Evolutionary conservation across 2,113 vertebrate species (phyloP).

Genomic region (Pardalotus punctatus): DNA sequence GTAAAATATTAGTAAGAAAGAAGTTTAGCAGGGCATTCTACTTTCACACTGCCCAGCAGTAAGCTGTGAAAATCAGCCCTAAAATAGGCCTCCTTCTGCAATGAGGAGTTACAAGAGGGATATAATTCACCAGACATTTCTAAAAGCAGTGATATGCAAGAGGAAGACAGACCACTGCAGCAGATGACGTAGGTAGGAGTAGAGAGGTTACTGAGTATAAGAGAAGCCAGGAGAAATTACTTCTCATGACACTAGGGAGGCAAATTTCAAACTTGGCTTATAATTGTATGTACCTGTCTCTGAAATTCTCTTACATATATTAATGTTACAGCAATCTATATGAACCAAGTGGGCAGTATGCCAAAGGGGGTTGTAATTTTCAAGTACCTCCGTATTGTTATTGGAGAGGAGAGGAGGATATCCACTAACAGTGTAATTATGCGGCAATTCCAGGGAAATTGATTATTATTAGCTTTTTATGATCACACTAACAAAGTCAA

Average conservation of each 20-base stretch:
- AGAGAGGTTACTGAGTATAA: not conserved
- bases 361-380: not conserved
- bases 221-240: slow-evolving; percentile 4
- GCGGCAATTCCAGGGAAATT: slow-evolving; percentile 45
- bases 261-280: slow-evolving; percentile 6
- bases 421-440: slow-evolving; percentile 27
- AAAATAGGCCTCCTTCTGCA: not conserved
- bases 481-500: slow-evolving; percentile 59
- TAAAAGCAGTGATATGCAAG: slow-evolving; percentile 6
- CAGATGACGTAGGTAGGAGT: slow-evolving; percentile 5
- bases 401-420: slow-evolving; percentile 8
- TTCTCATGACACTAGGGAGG: not conserved
- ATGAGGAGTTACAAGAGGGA: slow-evolving; percentile 6
- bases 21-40: not conserved
- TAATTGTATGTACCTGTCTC: slow-evolving; percentile 2
- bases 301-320: slow-evolving; percentile 13
- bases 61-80: not conserved
- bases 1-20: not conserved
- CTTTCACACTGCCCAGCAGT: not conserved
- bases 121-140: slow-evolving; percentile 40
- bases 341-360: not conserved
- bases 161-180: not conserved
- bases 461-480: slow-evolving; percentile 59
- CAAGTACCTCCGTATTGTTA: not conserved
- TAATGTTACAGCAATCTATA: not conserved